Percentiles rank a stretch among this genome's conserved stretches.
Conservation (phyloP, 2,797 vertebrate genomes). For the Rhodeus uyekii region DNA sequence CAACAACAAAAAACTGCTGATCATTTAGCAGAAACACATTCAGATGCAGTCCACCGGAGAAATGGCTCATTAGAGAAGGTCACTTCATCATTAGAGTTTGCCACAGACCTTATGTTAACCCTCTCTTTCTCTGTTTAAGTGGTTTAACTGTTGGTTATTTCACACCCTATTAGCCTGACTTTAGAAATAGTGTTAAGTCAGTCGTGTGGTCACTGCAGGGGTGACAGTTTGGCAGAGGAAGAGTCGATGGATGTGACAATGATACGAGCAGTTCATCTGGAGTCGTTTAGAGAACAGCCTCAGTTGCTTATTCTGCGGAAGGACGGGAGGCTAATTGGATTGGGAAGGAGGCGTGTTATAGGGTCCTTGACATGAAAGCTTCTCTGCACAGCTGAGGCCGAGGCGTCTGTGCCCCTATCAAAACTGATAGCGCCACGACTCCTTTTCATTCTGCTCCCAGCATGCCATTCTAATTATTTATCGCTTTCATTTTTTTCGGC, state of each 20-base stretch:
- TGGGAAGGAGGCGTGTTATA: slow-evolving; percentile 74
- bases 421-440: slow-evolving; percentile 70
- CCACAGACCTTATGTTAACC: slow-evolving; percentile 36
- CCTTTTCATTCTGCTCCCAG: slow-evolving; percentile 68
- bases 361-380: slow-evolving; percentile 73
- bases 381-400: slow-evolving; percentile 67
- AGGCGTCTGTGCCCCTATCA: slow-evolving; percentile 68
- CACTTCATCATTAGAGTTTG: slow-evolving; percentile 40
- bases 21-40: slow-evolving; percentile 38
- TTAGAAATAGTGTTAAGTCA: slow-evolving; percentile 75
- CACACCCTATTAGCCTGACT: slow-evolving; percentile 74
- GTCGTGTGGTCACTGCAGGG: slow-evolving; percentile 64
- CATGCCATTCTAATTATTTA: slow-evolving; percentile 78
- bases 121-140: slow-evolving; percentile 69
- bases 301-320: slow-evolving; percentile 67
- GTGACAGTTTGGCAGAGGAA: slow-evolving; percentile 68
- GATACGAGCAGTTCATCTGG: slow-evolving; percentile 70
- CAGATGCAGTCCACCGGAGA: slow-evolving; percentile 15
- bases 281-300: slow-evolving; percentile 61
- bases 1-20: slow-evolving; percentile 9
- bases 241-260: slow-evolving; percentile 72
- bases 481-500: slow-evolving; percentile 64
- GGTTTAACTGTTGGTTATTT: slow-evolving; percentile 71
- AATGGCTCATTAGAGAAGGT: slow-evolving; percentile 37
- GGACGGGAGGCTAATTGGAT: slow-evolving; percentile 76